Evolutionary conservation across 2,888 invertebrate genomes (phyloP).

Genomic region (Parelbella ahira): DNA sequence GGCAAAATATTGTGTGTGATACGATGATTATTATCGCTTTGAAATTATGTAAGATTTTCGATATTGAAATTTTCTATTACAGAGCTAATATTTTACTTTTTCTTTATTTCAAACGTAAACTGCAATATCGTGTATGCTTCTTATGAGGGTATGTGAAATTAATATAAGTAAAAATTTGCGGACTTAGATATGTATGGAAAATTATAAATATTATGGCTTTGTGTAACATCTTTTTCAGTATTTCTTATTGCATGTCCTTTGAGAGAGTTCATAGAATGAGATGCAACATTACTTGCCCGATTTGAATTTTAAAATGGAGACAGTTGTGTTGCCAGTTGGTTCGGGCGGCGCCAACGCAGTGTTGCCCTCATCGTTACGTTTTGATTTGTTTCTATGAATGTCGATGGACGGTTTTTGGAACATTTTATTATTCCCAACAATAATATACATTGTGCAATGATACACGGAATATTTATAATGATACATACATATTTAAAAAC

Average conservation of each 20-base stretch:
- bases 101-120: too few relatives aligned
- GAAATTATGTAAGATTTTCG: background rate
- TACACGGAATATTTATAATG: background rate
- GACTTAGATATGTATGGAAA: constrained; percentile 17
- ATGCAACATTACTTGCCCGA: constrained; percentile 24
- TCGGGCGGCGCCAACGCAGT: too few relatives aligned
- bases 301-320: constrained; percentile 17
- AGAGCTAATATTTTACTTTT: too few relatives aligned
- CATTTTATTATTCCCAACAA: too few relatives aligned
- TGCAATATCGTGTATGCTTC: constrained; percentile 4
- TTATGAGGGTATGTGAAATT: background rate
- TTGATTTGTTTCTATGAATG: constrained; percentile 3
- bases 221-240: too few relatives aligned
- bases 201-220: too few relatives aligned
- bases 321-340: constrained; percentile 19
- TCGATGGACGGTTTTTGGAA: too few relatives aligned
- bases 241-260: constrained; percentile 1
- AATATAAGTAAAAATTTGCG: constrained; percentile 8
- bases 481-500: constrained; percentile 13
- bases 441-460: too few relatives aligned
- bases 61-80: background rate
- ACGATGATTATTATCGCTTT: background rate
- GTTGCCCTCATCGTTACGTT: too few relatives aligned
- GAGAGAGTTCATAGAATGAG: constrained; percentile 6
- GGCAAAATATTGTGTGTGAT: constrained; percentile 7